Conservation (phyloP, 2,797 vertebrate genomes). For the Carduelis carduelis region DNA sequence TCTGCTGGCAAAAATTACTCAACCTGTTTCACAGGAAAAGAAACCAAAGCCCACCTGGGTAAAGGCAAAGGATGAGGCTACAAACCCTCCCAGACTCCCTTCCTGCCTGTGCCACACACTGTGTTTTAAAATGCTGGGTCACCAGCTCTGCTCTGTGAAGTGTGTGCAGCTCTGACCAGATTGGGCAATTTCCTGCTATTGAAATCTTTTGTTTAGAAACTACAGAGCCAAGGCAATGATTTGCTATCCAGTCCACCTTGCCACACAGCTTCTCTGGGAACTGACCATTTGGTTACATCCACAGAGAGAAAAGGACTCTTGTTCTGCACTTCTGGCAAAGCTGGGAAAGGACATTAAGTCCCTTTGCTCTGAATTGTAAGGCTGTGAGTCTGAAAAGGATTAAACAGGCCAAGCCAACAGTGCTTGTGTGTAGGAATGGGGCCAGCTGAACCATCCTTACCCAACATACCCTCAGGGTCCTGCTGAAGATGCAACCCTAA, state of each 20-base stretch:
- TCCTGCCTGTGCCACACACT: not conserved
- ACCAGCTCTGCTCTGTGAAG: not conserved
- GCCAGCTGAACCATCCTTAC: not conserved
- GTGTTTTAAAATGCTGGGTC: not conserved
- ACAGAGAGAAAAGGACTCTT: not conserved
- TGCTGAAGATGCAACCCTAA: not conserved
- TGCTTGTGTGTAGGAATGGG: not conserved
- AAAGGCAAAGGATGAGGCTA: not conserved
- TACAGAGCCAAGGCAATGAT: not conserved
- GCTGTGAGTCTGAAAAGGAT: not conserved
- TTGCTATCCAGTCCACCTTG: not conserved
- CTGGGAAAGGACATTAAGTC: not conserved
- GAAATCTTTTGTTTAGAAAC: slow-evolving; percentile 48
- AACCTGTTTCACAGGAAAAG: not conserved
- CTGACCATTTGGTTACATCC: not conserved
- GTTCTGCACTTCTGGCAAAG: not conserved
- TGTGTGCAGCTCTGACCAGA: not conserved
- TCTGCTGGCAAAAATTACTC: not conserved
- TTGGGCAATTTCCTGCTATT: slow-evolving; percentile 62
- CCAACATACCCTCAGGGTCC: not conserved
- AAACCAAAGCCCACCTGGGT: not conserved
- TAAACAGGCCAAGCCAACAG: not conserved
- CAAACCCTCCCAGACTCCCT: not conserved
- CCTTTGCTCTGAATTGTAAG: not conserved
- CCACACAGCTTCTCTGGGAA: not conserved